A percentile compares a stretch with the other conserved stretches of the same genome.
These are phyloP conservation scores for Aurelia coerulea DNA, from an alignment of 30 jellyfish, hydroid and myxozoan genomes.

Conservation along the genomic window DNA sequence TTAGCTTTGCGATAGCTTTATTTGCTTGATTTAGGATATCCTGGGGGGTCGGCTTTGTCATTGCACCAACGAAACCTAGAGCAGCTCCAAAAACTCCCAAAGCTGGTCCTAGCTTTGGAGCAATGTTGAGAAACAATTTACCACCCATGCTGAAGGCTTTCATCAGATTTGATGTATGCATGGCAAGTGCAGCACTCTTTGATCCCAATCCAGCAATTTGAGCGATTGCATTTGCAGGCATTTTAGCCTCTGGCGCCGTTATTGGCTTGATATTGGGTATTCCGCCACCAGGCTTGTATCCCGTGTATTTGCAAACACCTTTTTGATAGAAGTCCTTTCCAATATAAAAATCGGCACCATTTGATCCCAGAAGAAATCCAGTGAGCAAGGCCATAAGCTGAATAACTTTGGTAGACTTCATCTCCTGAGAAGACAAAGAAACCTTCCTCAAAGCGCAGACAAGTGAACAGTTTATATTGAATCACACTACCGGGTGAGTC, in stretches of 20 bases:
- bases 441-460: too few relatives aligned
- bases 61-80: conserved; percentile 16
- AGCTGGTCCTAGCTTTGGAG: conserved; percentile 50
- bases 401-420: too few relatives aligned
- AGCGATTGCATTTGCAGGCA: background rate
- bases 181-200: background rate
- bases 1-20: conserved; percentile 49
- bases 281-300: conserved; percentile 48
- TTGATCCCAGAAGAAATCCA: background rate
- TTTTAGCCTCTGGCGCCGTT: conserved; percentile 2
- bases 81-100: conserved; percentile 55
- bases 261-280: conserved; percentile 11
- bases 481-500: too few relatives aligned
- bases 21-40: conserved; percentile 33
- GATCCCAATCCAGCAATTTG: background rate
- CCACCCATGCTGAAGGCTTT: conserved; percentile 2
- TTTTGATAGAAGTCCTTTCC: background rate
- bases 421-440: too few relatives aligned
- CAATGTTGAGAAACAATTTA: conserved; percentile 6
- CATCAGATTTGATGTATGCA: background rate
- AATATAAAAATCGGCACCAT: background rate
- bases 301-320: conserved; percentile 26
- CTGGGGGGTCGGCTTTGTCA: conserved; percentile 32
- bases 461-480: too few relatives aligned
- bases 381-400: too few relatives aligned